Base-by-base conservation (phyloP, 2,113 vertebrate genomes). In the Protobothrops mucrosquamatus region DNA sequence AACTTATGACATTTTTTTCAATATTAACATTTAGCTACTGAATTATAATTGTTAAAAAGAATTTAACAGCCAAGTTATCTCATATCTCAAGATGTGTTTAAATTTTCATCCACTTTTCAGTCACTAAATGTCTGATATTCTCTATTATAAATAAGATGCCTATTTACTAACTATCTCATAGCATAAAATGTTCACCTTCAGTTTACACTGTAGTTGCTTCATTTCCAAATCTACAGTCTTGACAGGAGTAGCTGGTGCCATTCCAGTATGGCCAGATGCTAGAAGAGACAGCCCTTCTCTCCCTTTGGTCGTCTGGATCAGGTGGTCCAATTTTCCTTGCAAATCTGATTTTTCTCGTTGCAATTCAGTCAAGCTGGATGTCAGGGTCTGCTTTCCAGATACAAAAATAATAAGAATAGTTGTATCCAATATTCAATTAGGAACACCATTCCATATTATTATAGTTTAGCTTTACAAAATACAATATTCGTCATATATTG, bases 281-380 rank as follows among this genome's bases (percentile, higher is more conserved):
- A 95, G 88, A 8, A 52, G 93, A 93, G 95, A 96, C 87, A 93
- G 90, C 74, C 94, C 95, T 86, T 97, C 97, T 92, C 92, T 85
- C 91, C 96, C 92, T 94, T 94, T 97, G 86, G 93, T 96, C 14
- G 95, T 89, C 95, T 96, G 98, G 94, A 98, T 96, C 92, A 97
- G 97, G 94, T 98, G 97, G 95, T 98, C 97, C 88, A 97, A 93
- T 97, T 98, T 98, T 97, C 96, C 98, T 95, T 98, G 97, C 95
- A 99, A 97, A 96, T 98, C 97, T 93, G 98, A 97, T 94, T 98
- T 99, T 97, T 99, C 98, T 96, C 98, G 98, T 96, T 98, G 98
- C 96, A 98, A 95, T 74, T 97, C 98, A 93, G 96, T 94, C 96
- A 99, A 97, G 96, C 98, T 98, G 92, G 97, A 98, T 93, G 97